phyloP scores from a whole-genome alignment of 2,113 vertebrate genomes.

The Alaudala cheleensis region DNA sequence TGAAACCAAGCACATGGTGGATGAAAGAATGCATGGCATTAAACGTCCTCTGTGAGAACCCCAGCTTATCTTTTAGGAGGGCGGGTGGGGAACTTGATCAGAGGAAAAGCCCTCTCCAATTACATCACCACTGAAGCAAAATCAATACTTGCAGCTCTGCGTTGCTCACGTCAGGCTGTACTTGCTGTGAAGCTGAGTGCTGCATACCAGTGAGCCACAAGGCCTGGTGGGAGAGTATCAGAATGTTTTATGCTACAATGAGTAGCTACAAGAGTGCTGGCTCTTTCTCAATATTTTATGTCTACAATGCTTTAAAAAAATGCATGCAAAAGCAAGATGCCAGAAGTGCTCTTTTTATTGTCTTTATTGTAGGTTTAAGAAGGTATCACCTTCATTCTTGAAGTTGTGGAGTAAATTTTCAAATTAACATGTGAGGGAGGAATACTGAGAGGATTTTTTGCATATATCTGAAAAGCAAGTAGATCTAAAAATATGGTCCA shows the following conservation, averaged over 20 bases:
- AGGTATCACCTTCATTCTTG: conserved; percentile 31
- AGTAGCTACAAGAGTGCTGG: not conserved
- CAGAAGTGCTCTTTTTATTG: not conserved
- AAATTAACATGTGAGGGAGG: not conserved
- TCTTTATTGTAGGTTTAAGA: not conserved
- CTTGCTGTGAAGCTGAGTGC: not conserved
- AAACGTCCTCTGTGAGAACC: not conserved
- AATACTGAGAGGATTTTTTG: conserved; percentile 31
- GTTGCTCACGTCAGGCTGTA: not conserved
- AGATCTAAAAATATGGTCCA: conserved; percentile 55
- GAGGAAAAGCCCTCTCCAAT: not conserved
- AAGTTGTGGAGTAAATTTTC: conserved; percentile 38
- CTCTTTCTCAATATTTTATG: not conserved
- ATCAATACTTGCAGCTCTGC: not conserved
- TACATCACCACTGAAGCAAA: not conserved
- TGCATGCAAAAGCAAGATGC: not conserved
- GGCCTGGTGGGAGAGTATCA: not conserved
- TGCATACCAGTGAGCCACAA: not conserved
- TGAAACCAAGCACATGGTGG: not conserved
- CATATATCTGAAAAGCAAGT: conserved; percentile 7
- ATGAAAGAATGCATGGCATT: not conserved
- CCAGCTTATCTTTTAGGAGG: not conserved
- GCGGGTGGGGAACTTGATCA: not conserved
- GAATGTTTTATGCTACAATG: not conserved
- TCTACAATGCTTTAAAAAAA: not conserved